Evolutionary conservation across 2,797 vertebrate species (phyloP).

Genomic region (Neosilurus mollespiculum): DNA sequence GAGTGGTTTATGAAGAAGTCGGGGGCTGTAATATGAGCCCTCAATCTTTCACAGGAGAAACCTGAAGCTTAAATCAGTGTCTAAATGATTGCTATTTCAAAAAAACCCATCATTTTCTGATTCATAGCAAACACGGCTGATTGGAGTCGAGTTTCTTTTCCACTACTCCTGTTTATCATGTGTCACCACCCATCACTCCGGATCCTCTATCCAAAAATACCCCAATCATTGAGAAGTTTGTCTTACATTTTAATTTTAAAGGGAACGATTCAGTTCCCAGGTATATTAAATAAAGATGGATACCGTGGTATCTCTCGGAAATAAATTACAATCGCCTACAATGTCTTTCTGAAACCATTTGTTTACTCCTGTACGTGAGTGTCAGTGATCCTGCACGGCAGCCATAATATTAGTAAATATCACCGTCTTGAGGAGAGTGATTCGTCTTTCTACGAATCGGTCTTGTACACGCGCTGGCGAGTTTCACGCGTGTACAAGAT

Average conservation of each 20-base stretch:
- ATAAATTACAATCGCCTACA: too few species aligned
- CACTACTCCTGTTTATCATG: neutral
- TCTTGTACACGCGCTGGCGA: too few species aligned
- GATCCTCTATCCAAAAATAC: neutral
- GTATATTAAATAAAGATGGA: too few species aligned
- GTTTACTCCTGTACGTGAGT: too few species aligned
- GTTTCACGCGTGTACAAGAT: too few species aligned
- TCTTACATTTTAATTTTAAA: neutral
- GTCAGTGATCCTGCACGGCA: too few species aligned
- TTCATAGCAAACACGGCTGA: neutral
- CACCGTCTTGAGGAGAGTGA: too few species aligned
- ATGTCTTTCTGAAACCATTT: too few species aligned
- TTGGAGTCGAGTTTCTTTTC: neutral
- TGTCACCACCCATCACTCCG: neutral
- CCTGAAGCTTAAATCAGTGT: conserved; percentile 35
- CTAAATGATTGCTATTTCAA: conserved; percentile 26
- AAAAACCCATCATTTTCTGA: conserved; percentile 12
- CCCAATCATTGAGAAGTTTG: neutral
- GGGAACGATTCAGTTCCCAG: too few species aligned
- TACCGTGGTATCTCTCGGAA: too few species aligned
- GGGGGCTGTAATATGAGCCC: conserved; percentile 36
- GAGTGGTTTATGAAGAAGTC: conserved; percentile 41
- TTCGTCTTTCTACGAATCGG: too few species aligned
- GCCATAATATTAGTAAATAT: too few species aligned
- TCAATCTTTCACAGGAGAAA: conserved; percentile 37